Conservation (phyloP, 2,113 vertebrate species). For the Pituophis catenifer region DNA sequence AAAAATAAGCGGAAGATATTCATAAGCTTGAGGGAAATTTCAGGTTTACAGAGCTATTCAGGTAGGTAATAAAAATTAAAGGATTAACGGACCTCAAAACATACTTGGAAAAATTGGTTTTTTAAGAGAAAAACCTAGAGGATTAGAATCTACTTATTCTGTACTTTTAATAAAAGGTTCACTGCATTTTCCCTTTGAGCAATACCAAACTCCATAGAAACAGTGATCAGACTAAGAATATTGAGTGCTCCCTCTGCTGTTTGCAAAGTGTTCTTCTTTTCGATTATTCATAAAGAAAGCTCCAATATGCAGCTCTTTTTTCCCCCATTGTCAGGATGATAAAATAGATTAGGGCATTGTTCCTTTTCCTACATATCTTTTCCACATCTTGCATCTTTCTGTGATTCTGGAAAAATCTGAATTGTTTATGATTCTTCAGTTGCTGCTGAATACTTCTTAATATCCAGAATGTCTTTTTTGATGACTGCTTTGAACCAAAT, state of each 20-base stretch:
- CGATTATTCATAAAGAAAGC: accelerated
- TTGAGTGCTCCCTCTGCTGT: slow-evolving; percentile 61
- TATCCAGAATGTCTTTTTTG: not conserved
- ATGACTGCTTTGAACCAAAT: not conserved
- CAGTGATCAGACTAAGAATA: not conserved
- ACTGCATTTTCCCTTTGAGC: not conserved
- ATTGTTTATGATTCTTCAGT: not conserved
- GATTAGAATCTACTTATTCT: not conserved
- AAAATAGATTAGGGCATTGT: not conserved
- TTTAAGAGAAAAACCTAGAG: not conserved
- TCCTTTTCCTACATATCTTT: not conserved
- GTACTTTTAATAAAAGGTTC: not conserved
- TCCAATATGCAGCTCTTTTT: not conserved
- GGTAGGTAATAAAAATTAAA: not conserved
- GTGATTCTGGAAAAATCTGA: not conserved
- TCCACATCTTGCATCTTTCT: not conserved
- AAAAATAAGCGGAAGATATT: not conserved
- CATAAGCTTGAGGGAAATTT: not conserved
- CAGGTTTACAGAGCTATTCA: not conserved
- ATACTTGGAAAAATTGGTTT: not conserved
- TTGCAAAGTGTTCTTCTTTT: not conserved
- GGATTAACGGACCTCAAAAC: not conserved
- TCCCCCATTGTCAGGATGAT: not conserved
- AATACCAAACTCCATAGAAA: accelerated
- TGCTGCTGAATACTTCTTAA: not conserved